Conservation (phyloP, 2,113 vertebrate species). For the Egretta garzetta region DNA sequence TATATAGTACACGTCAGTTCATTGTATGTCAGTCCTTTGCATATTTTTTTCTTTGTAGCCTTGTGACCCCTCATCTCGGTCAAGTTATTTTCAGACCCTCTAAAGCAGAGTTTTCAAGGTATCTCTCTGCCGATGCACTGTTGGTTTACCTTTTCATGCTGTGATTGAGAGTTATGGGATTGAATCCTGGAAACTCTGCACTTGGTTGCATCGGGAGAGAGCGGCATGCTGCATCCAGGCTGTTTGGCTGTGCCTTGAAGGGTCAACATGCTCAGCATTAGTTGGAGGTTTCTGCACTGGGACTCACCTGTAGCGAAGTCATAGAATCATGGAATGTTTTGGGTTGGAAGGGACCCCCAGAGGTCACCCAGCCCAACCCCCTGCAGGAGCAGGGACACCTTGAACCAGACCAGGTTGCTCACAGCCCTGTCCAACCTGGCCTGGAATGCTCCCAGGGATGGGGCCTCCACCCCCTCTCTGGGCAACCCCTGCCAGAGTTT, state of each 20-base stretch:
- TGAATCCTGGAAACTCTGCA: neutral
- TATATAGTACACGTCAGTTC: no score
- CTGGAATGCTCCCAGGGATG: no score
- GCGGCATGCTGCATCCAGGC: neutral
- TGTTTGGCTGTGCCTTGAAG: neutral
- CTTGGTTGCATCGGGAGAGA: rapidly evolving
- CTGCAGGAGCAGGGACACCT: no score
- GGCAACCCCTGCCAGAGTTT: no score
- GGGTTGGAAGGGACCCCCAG: no score
- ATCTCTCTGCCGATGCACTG: neutral
- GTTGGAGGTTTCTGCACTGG: neutral
- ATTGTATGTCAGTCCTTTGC: neutral
- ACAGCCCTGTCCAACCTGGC: no score
- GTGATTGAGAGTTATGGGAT: neutral
- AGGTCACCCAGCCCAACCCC: no score
- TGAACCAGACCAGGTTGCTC: no score
- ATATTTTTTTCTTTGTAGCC: neutral
- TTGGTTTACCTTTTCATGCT: neutral
- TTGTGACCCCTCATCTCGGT: neutral
- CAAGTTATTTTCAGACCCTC: neutral
- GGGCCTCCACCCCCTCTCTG: no score
- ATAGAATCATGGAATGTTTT: no score
- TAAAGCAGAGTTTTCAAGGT: neutral
- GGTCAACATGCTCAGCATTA: neutral
- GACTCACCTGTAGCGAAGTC: neutral